Base-by-base conservation (phyloP, 2,888 invertebrate species). In the Sinodicranocentrus sp. region DNA sequence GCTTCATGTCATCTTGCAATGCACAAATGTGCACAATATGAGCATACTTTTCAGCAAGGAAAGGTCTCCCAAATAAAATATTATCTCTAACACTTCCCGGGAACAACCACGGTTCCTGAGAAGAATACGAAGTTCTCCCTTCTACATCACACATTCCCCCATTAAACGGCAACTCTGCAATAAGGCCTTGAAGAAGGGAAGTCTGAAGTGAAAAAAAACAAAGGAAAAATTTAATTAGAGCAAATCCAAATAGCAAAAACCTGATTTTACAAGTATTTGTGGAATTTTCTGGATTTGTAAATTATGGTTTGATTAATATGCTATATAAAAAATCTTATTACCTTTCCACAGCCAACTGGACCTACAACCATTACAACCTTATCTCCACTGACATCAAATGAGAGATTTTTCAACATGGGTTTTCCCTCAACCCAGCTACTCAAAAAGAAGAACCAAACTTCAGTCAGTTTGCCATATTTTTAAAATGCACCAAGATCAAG, bases 61-160 rank as follows among this genome's bases (percentile, higher is more conserved):
- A 86, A 0, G 70, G 72, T 13, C 82, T 82, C 15, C 86, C 87
- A 25, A 87, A 92, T 5, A 91, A 83, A 78, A 93, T 91, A 88
- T 93, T 93, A 76, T 92, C 91, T 70, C 91, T 89, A 8, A 93
- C 89, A 33, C 91, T 91, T 19, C 92, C 92, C 92, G 8, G 92
- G 90, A 88, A 88, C 19, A 88, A 75, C 88, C 88, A 88, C 1
- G 88, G 85, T 48, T 88, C 88, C 68, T 88, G 88, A 17, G 82
- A 72, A 0, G 87, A 82, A 67, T 88, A 88, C 0, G 87, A 82
- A 21, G 79, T 85, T 13, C 44, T 52, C 17, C 88, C 88, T 15
- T 86, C 85, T 2, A 88, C 39, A 17, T 65, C 48, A 44, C 84
- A 75, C 6, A 63, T 67, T n/a, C 88, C 88, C 10, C 63, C 25